Conservation (phyloP, 2,797 vertebrate genomes). For the Xiphophorus birchmanni region DNA sequence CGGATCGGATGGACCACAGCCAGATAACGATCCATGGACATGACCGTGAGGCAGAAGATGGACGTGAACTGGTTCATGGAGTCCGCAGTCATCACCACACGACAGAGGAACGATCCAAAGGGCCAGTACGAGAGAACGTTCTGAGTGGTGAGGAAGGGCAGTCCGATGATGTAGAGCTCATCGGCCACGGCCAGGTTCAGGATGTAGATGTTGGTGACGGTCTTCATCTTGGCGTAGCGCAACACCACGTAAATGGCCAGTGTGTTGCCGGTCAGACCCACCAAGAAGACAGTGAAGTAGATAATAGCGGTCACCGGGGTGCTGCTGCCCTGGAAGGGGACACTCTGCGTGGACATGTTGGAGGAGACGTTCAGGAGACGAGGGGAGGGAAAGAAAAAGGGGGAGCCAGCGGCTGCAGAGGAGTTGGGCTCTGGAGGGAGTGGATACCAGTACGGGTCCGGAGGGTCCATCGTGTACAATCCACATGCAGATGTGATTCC, state of each 20-base stretch:
- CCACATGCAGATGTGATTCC: neutral
- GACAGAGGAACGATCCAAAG: conserved; percentile 94
- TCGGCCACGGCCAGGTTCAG: conserved; percentile 95
- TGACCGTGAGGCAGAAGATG: conserved; percentile 96
- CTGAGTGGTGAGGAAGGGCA: conserved; percentile 94
- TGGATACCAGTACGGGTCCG: conserved; percentile 48
- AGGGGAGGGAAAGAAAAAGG: conserved; percentile 34
- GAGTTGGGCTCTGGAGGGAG: conserved; percentile 59
- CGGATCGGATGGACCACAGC: conserved; percentile 93
- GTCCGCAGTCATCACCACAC: conserved; percentile 94
- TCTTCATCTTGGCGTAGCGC: conserved; percentile 90
- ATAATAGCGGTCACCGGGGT: conserved; percentile 89
- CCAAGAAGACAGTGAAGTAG: conserved; percentile 89
- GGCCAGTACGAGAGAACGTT: conserved; percentile 98
- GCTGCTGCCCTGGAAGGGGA: conserved; percentile 84
- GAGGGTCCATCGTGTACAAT: conserved; percentile 63
- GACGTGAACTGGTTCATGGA: conserved; percentile 97
- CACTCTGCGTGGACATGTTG: conserved; percentile 71
- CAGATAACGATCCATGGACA: conserved; percentile 95
- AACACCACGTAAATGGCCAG: conserved; percentile 94
- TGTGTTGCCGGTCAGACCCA: conserved; percentile 92
- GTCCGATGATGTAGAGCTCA: conserved; percentile 94
- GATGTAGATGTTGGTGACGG: conserved; percentile 96
- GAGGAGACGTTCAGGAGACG: conserved; percentile 62
- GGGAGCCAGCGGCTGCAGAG: conserved; percentile 21